Conservation (phyloP, 1,140 invertebrate genomes). For the Goniozus legneri region DNA sequence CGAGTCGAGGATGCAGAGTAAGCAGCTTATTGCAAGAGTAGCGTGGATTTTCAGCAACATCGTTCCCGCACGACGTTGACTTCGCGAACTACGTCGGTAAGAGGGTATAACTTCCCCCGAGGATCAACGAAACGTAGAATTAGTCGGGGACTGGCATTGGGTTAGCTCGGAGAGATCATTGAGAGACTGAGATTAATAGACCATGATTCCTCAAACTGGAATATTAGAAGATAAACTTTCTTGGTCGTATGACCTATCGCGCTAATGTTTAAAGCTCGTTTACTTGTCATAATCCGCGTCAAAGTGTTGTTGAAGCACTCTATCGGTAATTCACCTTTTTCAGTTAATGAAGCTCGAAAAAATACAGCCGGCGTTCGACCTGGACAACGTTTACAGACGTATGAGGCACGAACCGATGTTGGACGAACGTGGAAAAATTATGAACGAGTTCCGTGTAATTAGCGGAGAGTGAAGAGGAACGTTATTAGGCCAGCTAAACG, state of each 20-base stretch:
- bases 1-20: constrained; percentile 8
- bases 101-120: not conserved
- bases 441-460: constrained; percentile 31
- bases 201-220: not conserved
- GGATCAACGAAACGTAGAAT: not conserved
- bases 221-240: no score
- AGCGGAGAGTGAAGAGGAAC: no score
- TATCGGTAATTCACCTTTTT: constrained; percentile 4
- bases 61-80: not conserved
- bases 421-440: constrained; percentile 35
- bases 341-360: constrained; percentile 23
- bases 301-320: not conserved
- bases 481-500: not conserved
- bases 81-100: not conserved
- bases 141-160: not conserved
- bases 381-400: constrained; percentile 49
- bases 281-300: no score
- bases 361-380: constrained; percentile 32
- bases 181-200: not conserved
- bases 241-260: no score
- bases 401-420: constrained; percentile 45
- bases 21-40: constrained; percentile 28
- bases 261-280: no score
- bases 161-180: not conserved
- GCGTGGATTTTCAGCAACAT: constrained; percentile 23